phyloP scores from a whole-genome alignment of 2,888 invertebrate species.

The Galerucella nymphaeae region DNA sequence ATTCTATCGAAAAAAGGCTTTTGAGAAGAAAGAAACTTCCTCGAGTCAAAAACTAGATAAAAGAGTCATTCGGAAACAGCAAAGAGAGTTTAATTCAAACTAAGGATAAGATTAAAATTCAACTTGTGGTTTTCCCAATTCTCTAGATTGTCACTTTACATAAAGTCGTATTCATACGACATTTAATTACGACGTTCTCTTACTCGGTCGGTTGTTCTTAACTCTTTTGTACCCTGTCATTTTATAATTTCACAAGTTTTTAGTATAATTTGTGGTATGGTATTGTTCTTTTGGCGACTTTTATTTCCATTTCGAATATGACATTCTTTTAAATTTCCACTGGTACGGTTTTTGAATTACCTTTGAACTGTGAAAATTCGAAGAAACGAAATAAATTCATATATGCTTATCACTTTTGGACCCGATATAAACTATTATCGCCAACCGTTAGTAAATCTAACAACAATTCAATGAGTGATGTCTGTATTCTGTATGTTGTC shows the following conservation, averaged over 20 bases:
- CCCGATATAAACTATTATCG: too few species aligned
- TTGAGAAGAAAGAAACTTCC: neutral
- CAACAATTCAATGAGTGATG: too few species aligned
- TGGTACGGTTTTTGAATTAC: too few species aligned
- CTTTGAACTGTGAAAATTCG: too few species aligned
- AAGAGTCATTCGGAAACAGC: neutral
- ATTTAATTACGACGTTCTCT: constrained; percentile 6
- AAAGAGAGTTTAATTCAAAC: neutral
- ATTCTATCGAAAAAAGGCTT: neutral
- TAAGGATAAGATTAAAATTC: constrained; percentile 13
- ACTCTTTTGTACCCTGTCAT: constrained; percentile 8
- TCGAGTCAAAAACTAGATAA: neutral
- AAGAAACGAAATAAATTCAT: too few species aligned
- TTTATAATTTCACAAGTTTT: constrained; percentile 7
- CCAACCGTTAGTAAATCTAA: too few species aligned
- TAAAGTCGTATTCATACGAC: constrained; percentile 12
- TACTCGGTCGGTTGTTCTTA: constrained; percentile 10
- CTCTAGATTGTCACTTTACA: constrained; percentile 10
- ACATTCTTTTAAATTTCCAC: neutral
- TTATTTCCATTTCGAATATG: constrained; percentile 7
- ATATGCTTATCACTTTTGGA: too few species aligned
- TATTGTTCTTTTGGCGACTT: constrained; percentile 19
- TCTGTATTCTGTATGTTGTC: too few species aligned
- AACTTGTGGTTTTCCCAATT: constrained; percentile 19
- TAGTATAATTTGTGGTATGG: constrained; percentile 14